A percentile compares a stretch with the other conserved stretches of the same genome.
Evolutionary conservation across 2,888 invertebrate genomes (phyloP).

Genomic region (Drymonia ruficornis): DNA sequence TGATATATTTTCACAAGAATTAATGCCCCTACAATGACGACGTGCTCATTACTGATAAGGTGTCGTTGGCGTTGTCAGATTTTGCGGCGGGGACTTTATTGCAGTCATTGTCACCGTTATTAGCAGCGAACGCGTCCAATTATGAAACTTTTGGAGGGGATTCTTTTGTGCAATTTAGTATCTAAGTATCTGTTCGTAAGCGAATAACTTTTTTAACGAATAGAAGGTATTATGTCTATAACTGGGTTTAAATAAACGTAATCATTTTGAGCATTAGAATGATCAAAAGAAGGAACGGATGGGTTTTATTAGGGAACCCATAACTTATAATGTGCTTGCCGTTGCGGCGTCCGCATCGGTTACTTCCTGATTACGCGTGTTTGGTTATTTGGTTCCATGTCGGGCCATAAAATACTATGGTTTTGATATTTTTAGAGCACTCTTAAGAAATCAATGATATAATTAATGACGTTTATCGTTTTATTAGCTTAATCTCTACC

Average conservation of each 20-base stretch:
- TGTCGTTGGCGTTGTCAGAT: constrained; percentile 57
- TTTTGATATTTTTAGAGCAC: constrained; percentile 4
- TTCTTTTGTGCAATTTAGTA: constrained; percentile 8
- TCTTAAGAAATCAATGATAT: neutral
- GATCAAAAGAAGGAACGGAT: constrained; percentile 64
- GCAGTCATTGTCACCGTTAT: constrained; percentile 44
- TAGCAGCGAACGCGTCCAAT: constrained; percentile 21
- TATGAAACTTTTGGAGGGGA: constrained; percentile 13
- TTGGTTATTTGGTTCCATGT: constrained; percentile 30
- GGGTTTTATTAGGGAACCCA: constrained; percentile 60
- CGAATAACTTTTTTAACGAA: too few relatives aligned
- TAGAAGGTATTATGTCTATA: too few relatives aligned
- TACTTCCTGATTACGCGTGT: constrained; percentile 57
- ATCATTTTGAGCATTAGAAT: constrained; percentile 28
- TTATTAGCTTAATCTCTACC: too few relatives aligned
- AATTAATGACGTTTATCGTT: too few relatives aligned
- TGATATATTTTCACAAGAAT: constrained; percentile 72
- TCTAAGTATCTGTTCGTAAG: neutral
- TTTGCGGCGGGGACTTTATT: constrained; percentile 52
- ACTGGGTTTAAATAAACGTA: constrained; percentile 6
- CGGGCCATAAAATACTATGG: constrained; percentile 1
- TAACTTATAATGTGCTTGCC: constrained; percentile 53
- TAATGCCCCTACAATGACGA: constrained; percentile 60
- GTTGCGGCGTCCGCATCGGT: constrained; percentile 43
- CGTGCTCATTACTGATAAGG: constrained; percentile 73